Evolutionary conservation across 1,140 invertebrate genomes (phyloP).

Genomic region (Drosophila arawakana): DNA sequence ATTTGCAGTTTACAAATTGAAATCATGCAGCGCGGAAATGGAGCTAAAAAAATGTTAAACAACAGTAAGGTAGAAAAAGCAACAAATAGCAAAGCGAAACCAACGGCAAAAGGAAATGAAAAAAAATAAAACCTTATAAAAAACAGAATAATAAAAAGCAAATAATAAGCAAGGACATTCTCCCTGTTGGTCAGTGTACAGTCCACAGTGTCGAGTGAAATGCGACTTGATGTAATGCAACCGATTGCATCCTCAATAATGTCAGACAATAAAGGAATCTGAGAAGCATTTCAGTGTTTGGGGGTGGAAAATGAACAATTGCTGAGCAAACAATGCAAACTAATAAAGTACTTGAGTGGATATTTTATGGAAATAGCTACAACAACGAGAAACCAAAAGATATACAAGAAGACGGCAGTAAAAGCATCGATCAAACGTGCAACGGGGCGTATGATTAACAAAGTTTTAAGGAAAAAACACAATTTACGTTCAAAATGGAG

Average conservation of each 20-base stretch:
- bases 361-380: constrained; percentile 50
- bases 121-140: constrained; percentile 25
- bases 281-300: constrained; percentile 49
- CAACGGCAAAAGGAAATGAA: neutral
- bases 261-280: constrained; percentile 32
- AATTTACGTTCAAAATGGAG: constrained; percentile 32
- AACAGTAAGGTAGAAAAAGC: constrained; percentile 1
- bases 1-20: constrained; percentile 65
- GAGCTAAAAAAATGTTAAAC: constrained; percentile 46
- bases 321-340: constrained; percentile 73
- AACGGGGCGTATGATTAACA: constrained; percentile 72
- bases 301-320: constrained; percentile 28
- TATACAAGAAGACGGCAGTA: constrained; percentile 15
- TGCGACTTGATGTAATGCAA: constrained; percentile 8
- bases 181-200: constrained; percentile 18
- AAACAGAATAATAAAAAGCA: constrained; percentile 31
- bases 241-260: constrained; percentile 31
- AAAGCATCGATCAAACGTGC: constrained; percentile 64
- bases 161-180: constrained; percentile 26
- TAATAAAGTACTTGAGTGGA: constrained; percentile 77
- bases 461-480: constrained; percentile 34
- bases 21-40: constrained; percentile 46
- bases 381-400: constrained; percentile 29
- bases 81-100: constrained; percentile 22
- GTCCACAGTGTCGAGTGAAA: constrained; percentile 8